A percentile compares a stretch with the other conserved stretches of the same genome.
These are phyloP conservation scores for Rhinolophus sinicus DNA, from an alignment of 2,113 vertebrate species.

Conservation along the genomic window DNA sequence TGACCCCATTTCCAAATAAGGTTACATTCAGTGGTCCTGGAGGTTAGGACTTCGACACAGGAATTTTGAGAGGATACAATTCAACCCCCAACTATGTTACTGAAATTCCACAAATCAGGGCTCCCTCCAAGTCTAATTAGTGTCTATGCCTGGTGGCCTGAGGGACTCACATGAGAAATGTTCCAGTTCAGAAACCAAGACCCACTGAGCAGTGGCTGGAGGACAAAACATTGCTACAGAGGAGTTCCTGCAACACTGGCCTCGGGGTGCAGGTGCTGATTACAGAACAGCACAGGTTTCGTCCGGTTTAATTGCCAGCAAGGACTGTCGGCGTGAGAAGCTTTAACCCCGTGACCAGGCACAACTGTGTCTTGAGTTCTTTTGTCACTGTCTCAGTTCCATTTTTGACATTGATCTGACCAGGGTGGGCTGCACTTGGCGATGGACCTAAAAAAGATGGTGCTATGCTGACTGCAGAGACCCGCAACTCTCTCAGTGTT, in stretches of 20 bases:
- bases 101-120: background rate
- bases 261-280: background rate
- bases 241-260: background rate
- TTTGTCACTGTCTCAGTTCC: background rate
- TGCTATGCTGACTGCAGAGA: background rate
- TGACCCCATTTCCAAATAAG: background rate
- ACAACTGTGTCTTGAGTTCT: background rate
- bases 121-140: background rate
- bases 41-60: background rate
- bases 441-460: background rate
- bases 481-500: accelerated
- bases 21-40: background rate
- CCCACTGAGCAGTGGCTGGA: background rate
- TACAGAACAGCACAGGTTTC: too few species aligned
- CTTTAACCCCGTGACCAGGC: background rate
- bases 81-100: background rate
- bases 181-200: background rate
- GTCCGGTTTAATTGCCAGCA: background rate
- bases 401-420: background rate
- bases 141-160: background rate
- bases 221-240: background rate
- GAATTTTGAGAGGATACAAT: too few species aligned
- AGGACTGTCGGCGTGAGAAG: background rate
- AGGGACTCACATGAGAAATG: background rate
- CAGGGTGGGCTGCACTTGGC: background rate